These are phyloP conservation scores for Dicaeum eximium DNA, from an alignment of 2,113 vertebrate genomes.

Conservation along the genomic window DNA sequence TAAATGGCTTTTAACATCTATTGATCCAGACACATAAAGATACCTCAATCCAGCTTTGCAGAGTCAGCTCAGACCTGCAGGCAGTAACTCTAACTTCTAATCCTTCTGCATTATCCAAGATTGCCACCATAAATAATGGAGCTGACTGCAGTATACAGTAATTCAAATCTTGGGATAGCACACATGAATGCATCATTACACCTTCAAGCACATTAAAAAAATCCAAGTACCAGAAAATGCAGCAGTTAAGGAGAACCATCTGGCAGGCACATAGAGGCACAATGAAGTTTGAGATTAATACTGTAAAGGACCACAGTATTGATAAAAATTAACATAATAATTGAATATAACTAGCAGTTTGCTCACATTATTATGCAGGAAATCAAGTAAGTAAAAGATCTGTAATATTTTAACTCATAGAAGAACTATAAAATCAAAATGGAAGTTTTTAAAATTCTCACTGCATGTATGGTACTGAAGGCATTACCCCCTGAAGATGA, in stretches of 20 bases:
- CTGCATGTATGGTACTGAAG: neutral
- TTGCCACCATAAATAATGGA: neutral
- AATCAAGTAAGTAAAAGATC: neutral
- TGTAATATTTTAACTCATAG: constrained; percentile 5
- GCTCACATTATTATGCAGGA: neutral
- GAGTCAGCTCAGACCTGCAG: neutral
- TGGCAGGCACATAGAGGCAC: neutral
- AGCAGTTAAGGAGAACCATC: neutral
- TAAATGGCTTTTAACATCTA: constrained; percentile 16
- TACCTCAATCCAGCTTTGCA: neutral
- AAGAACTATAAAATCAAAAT: constrained; percentile 7
- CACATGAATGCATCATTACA: neutral
- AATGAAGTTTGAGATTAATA: neutral
- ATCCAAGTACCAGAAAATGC: neutral
- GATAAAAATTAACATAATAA: neutral
- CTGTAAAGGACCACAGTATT: neutral
- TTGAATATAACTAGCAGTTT: neutral
- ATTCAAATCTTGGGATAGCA: neutral
- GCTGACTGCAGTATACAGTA: neutral
- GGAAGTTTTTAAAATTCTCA: neutral
- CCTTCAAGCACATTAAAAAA: neutral
- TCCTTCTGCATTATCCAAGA: neutral
- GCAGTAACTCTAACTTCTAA: neutral
- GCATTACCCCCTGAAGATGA: neutral
- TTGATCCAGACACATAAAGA: neutral